Base-by-base conservation (phyloP, 2,888 invertebrate species). In the Synergus umbraculus region DNA sequence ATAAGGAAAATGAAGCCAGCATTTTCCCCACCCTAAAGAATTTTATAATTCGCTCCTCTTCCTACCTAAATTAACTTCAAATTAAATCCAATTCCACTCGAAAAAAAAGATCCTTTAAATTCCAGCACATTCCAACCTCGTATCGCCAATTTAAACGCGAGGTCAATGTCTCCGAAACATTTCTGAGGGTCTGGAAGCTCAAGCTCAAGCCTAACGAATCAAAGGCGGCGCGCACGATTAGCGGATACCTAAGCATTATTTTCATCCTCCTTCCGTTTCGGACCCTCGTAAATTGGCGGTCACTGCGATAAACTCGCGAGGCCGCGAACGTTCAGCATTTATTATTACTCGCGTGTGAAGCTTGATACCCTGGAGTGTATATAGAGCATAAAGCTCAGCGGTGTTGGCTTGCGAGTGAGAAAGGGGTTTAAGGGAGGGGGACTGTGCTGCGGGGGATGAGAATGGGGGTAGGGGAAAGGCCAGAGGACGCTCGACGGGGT, bases 321-420 rank as follows among this genome's bases (percentile, higher is more conserved):
- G 84, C 83, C 85, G 84, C 82, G 84, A 85, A 87, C 84, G 86
- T 85, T 84, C 85, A 82, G 85, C 86, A 86, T 88, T 89, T 87
- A 88, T 90, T 87, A 88, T 87, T 87, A 88, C 88, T 86, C 83
- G 85, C 87, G 85, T 85, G 86, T 87, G 89, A 90, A 89, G 88
- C 89, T 90, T 89, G 89, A 88, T 89, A 88, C 84, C 84, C 84
- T 60, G 78, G 46, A 78, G 76, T 69, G 63, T 77, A 76, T 63
- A 44, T 66, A 46, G 67, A 18, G 58, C 65, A 79, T 64, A 79
- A 81, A 65, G 77, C 83, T 81, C 80, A 78, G 78, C 69, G 86
- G 85, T 84, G 86, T 86, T 86, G 85, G 87, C 86, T 87, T 85
- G 86, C 85, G 76, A 77, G 81, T 84, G 86, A 79, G 84, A 85